Evolutionary conservation across 2,113 vertebrate genomes (phyloP).

Genomic region (Ailurus styani): DNA sequence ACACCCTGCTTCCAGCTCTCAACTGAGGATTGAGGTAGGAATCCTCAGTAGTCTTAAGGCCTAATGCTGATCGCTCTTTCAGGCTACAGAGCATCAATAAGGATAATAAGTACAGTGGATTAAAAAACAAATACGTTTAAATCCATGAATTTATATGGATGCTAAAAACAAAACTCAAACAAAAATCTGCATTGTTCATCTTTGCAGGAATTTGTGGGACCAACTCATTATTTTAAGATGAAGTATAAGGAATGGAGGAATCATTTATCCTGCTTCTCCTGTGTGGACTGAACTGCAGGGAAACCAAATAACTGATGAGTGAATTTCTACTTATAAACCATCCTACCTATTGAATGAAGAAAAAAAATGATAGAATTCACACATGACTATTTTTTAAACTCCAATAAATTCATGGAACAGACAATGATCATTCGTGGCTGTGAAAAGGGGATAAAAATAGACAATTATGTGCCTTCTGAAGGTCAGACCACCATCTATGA

Average conservation of each 20-base stretch:
- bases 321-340: neutral
- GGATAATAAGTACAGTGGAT: neutral
- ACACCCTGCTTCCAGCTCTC: no score
- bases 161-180: neutral
- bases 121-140: neutral
- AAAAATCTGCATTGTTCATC: neutral
- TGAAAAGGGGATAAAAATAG: neutral
- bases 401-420: neutral
- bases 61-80: neutral
- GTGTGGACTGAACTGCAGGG: neutral
- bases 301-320: neutral
- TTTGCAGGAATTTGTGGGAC: neutral
- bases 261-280: neutral
- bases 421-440: neutral
- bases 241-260: neutral
- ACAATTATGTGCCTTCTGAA: neutral
- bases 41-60: neutral
- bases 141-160: neutral
- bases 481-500: neutral
- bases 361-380: neutral
- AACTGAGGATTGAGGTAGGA: fast-evolving
- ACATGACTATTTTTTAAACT: neutral
- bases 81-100: neutral
- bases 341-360: neutral
- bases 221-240: neutral